Percentiles rank a stretch among this genome's conserved stretches.
phyloP scores from a whole-genome alignment of 2,113 vertebrate species.

The Centropus bengalensis region DNA sequence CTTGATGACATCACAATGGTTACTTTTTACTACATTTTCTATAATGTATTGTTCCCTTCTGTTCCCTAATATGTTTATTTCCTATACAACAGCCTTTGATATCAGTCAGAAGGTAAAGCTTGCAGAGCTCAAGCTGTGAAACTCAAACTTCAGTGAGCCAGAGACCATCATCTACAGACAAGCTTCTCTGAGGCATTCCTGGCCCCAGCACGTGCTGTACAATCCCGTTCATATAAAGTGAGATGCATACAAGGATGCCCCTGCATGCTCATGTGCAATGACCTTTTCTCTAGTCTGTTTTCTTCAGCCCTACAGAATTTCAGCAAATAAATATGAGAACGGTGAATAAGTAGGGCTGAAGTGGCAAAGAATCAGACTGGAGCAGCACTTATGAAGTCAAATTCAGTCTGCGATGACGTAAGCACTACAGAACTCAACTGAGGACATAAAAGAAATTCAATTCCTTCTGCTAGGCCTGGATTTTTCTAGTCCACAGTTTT shows the following conservation, averaged over 20 bases:
- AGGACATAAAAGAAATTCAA: neutral
- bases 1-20: neutral
- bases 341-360: neutral
- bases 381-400: neutral
- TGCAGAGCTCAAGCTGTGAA: neutral
- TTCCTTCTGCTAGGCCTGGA: neutral
- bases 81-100: neutral
- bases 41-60: neutral
- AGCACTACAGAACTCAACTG: neutral
- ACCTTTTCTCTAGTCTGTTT: neutral
- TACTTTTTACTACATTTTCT: neutral
- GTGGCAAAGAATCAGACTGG: neutral
- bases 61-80: neutral
- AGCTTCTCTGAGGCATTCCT: neutral
- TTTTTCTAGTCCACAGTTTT: neutral
- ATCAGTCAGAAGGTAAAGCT: neutral
- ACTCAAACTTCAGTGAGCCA: neutral
- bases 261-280: neutral
- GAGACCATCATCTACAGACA: neutral
- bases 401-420: neutral
- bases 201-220: neutral
- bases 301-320: neutral
- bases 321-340: neutral
- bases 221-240: neutral
- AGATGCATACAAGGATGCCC: neutral